Base-by-base conservation (phyloP, 1,140 invertebrate species). In the Ectropis grisescens region DNA sequence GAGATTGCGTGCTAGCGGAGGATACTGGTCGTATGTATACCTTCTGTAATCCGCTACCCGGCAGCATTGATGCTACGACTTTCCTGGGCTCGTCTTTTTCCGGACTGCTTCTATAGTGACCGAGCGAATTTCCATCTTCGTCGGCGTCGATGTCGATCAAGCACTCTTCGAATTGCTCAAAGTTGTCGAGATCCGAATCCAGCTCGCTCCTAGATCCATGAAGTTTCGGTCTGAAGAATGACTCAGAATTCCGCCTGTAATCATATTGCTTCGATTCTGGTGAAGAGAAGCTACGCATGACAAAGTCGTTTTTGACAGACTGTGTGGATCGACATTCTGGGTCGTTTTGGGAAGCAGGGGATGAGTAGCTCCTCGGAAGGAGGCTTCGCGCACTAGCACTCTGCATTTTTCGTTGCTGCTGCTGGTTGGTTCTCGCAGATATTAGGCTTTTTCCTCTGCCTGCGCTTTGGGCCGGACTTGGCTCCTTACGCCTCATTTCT, bases 121-220 rank as follows among this genome's bases (percentile, higher is more conserved):
- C 54, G 7, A 66, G 58, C 4, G 53, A 26, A 7, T 47, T 34
- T 7, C 72, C 61, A 13, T 75, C 68, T 10, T 58, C 47, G 32
- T 79, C 76, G 9, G 71, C 65, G 33, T 81, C 76, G 13, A 79
- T 76, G 41, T 79, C 74, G 9, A 78, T 44, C 12, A 81, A 67
- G n/a, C 57, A 55, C 29, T 81, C 76, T 29, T 78, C 72, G 36
- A 81, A 72, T 32, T 68, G 61, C 37, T 78, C 72, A 39, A 66
- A 76, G 30, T 67, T 69, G 10, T 80, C 75, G 6, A 69, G 51
- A 54, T 81, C 76, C n/a, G 71, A 75, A 30, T 81, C 76, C 10
- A 76, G 28, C 41, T 81, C 76, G 14, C 50, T 60, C 47, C 57
- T 61, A 1, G 74, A 76, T 2, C 56, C 59, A 5, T 68, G 60